phyloP scores from a whole-genome alignment of 1,140 invertebrate genomes.

The Ridgeia piscesae region DNA sequence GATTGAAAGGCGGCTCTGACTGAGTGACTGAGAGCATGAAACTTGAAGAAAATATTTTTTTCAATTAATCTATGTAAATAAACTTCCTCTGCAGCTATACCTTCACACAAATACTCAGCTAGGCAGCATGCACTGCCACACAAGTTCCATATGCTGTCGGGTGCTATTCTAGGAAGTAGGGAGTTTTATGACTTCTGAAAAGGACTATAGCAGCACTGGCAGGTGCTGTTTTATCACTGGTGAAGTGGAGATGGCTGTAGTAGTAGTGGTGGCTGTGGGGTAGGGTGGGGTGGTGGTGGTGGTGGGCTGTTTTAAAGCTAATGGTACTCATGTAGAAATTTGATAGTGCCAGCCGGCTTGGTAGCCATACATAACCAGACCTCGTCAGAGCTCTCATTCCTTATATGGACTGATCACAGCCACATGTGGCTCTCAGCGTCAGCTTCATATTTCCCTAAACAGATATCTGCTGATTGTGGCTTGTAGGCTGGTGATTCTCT shows the following conservation, averaged over 20 bases:
- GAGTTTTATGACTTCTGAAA: not conserved
- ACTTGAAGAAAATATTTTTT: not conserved
- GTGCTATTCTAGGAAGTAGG: not conserved
- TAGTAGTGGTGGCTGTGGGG: not conserved
- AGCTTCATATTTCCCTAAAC: not conserved
- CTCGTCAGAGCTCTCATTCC: not conserved
- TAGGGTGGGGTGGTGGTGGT: not conserved
- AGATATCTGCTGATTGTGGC: not conserved
- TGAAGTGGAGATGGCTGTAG: not conserved
- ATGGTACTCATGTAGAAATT: conserved; percentile 6
- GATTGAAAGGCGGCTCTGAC: not conserved
- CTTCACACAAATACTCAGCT: not conserved
- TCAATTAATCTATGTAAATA: not conserved
- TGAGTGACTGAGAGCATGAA: not conserved
- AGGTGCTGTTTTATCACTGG: not conserved
- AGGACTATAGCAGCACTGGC: not conserved
- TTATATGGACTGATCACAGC: not conserved
- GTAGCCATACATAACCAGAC: not conserved
- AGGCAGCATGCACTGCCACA: not conserved
- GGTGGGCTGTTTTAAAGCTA: not conserved
- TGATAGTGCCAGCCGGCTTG: not conserved
- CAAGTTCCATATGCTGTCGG: not conserved
- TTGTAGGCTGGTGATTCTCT: not conserved
- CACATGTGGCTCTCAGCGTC: not conserved
- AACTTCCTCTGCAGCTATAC: not conserved